Evolutionary conservation across 92 coral and sea anemone genomes (phyloP), one percentile per base, ranked within the genome.

Genomic region (Zoanthus sociatus): DNA sequence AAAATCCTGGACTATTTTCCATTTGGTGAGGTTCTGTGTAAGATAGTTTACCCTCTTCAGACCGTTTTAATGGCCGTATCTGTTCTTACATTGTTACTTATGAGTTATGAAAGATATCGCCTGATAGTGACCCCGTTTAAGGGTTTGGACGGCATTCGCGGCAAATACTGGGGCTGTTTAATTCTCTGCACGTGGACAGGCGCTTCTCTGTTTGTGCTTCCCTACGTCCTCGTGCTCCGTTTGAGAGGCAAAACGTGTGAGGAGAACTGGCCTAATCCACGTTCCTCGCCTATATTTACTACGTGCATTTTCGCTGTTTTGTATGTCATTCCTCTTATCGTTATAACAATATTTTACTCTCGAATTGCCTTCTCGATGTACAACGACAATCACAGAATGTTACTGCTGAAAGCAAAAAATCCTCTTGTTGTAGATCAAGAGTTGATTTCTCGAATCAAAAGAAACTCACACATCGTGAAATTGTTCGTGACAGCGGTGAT

Each of bases 401-500:
- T 86, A 74, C 61, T 10, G 17, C 60, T 88, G 86, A 78, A 90
- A 21, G 92, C 86, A 45, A 69, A 72, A 71, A 86, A 88, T 13
- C 45, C 81, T 12, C 72, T 86, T n/a, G 85, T 86, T n/a, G 76
- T 78, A 6, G 87, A 90, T n/a, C 70, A 77, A n/a, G 77, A 83
- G 45, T 18, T 83, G 26, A 87, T 83, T 50, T 78, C 78, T 14
- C 90, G 92, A 45, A 89, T 89, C 47, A 93, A 82, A 14, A 90
- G 98, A 79, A 97, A 97, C 90, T 74, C 90, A 4, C 90, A 87
- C 14, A 88, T 94, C 21, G 93, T 96, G 37, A 95, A 97, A 78
- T 92, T 93, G 20, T 95, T 97, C 63, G 94, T 94, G 20, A 58
- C 88, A 6, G 99, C 96, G 0, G 96, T 97, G 70, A 77, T 95